Evolutionary conservation across 2,888 invertebrate genomes (phyloP).

Genomic region (Drosophila incognita): DNA sequence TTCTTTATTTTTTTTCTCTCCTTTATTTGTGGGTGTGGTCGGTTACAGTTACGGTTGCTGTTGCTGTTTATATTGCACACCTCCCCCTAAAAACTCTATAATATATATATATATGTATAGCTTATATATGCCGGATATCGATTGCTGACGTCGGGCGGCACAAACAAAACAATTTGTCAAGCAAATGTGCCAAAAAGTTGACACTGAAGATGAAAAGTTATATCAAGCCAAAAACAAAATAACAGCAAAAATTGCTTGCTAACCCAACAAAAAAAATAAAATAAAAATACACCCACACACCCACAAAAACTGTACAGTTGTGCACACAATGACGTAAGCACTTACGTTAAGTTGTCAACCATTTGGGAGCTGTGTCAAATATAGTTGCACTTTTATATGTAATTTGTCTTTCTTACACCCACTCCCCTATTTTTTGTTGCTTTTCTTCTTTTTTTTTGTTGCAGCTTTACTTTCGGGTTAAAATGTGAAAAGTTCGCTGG

Average conservation of each 20-base stretch:
- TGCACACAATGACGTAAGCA: conserved; percentile 66
- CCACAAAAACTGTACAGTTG: conserved; percentile 55
- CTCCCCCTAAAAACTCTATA: background rate
- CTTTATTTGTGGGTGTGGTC: conserved; percentile 45
- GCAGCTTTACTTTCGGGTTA: background rate
- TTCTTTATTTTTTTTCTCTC: background rate
- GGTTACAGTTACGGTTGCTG: conserved; percentile 28
- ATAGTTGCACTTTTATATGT: conserved; percentile 45
- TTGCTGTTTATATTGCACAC: conserved; percentile 37
- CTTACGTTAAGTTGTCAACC: conserved; percentile 66
- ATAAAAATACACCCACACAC: background rate
- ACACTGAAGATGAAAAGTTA: conserved; percentile 67
- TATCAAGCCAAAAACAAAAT: conserved; percentile 38
- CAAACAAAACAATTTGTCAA: conserved; percentile 78
- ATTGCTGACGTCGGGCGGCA: conserved; percentile 53
- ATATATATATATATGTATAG: conserved; percentile 10
- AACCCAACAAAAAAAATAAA: conserved; percentile 4
- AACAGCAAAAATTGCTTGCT: conserved; percentile 24
- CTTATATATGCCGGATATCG: conserved; percentile 33
- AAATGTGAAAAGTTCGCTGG: background rate
- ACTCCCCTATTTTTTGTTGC: background rate
- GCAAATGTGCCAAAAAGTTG: conserved; percentile 77
- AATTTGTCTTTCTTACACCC: conserved; percentile 36
- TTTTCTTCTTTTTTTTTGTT: background rate
- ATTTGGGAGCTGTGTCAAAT: conserved; percentile 45